Evolutionary conservation across 2,888 invertebrate species (phyloP).

Genomic region (Sinhomidia bicolor): DNA sequence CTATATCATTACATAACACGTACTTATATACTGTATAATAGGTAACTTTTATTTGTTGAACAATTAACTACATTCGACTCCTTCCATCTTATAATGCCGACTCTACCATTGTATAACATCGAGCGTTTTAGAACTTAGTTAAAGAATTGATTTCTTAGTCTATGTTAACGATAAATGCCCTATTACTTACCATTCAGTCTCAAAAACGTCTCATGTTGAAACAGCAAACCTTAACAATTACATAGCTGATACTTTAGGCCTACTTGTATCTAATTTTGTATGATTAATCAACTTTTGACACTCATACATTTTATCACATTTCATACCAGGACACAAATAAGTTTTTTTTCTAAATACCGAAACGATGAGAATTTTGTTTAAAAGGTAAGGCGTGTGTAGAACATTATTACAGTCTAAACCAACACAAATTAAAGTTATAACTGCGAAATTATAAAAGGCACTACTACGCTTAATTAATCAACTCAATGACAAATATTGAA

Average conservation of each 20-base stretch:
- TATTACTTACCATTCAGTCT: slow-evolving; percentile 72
- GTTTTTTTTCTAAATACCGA: neutral
- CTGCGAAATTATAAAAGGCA: slow-evolving; percentile 25
- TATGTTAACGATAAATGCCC: slow-evolving; percentile 42
- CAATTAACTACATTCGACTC: neutral
- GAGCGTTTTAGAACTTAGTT: neutral
- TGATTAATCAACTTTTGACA: slow-evolving; percentile 50
- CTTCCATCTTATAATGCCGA: neutral
- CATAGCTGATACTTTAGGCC: neutral
- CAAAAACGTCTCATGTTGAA: slow-evolving; percentile 64
- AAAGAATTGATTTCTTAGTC: neutral
- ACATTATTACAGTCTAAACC: neutral
- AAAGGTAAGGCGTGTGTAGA: neutral
- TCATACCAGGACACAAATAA: slow-evolving; percentile 57
- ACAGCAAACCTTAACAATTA: slow-evolving; percentile 36
- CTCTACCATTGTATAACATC: neutral
- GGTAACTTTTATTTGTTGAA: slow-evolving; percentile 32
- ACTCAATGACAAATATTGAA: neutral
- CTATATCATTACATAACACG: neutral
- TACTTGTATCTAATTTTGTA: slow-evolving; percentile 5
- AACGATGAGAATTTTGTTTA: slow-evolving; percentile 11
- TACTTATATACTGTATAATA: slow-evolving; percentile 14
- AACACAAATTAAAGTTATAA: neutral
- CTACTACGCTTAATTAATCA: neutral
- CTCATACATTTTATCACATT: slow-evolving; percentile 64